Evolutionary conservation across 2,113 vertebrate genomes (phyloP).

Genomic region (Phocoena phocoena): DNA sequence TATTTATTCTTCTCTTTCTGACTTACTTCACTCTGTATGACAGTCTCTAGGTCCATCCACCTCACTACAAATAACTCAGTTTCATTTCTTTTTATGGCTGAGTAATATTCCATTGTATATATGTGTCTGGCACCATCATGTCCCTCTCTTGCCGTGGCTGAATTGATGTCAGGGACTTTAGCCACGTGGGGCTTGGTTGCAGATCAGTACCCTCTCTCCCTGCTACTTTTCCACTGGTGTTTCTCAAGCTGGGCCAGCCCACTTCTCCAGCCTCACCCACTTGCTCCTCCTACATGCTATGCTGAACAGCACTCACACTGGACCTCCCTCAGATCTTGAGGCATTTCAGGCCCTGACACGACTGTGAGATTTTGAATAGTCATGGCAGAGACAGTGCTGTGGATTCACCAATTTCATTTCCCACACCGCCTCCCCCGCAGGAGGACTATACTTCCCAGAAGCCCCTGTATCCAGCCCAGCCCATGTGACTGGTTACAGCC

Average conservation of each 20-base stretch:
- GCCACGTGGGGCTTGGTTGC: not conserved
- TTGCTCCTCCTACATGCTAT: not conserved
- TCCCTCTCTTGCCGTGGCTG: not conserved
- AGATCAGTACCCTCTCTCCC: not conserved
- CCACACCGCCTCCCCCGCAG: fast-evolving
- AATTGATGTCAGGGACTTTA: not conserved
- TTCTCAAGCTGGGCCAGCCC: not conserved
- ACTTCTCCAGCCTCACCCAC: not conserved
- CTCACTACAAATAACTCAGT: no score
- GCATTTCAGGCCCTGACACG: not conserved
- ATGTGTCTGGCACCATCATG: not conserved
- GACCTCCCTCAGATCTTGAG: not conserved
- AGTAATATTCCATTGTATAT: no score
- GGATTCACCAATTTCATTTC: not conserved
- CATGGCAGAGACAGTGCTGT: not conserved
- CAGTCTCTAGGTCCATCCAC: no score
- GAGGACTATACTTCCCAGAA: not conserved
- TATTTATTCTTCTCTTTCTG: no score
- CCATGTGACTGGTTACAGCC: not conserved
- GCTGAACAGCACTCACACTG: not conserved
- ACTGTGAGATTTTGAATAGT: not conserved
- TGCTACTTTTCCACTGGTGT: not conserved
- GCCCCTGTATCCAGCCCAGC: not conserved
- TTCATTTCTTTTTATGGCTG: no score
- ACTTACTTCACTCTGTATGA: no score